Evolutionary conservation across 2,888 invertebrate species (phyloP).

Genomic region (Busseola fusca): DNA sequence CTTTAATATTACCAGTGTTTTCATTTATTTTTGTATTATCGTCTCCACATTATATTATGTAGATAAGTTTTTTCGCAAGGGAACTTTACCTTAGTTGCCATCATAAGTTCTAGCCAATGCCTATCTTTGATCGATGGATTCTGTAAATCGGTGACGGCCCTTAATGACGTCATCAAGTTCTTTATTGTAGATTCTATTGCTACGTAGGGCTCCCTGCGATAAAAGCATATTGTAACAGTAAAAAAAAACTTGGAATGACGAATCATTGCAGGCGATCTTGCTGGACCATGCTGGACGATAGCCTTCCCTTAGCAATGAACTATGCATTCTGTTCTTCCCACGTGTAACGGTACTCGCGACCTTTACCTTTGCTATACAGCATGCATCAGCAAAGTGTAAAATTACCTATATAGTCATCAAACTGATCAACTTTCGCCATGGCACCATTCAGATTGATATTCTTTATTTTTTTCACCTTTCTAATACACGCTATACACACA

Average conservation of each 20-base stretch:
- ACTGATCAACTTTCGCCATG: background rate
- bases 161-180: constrained; percentile 97
- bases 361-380: background rate
- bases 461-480: background rate
- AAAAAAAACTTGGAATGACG: background rate
- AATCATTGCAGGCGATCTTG: background rate
- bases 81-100: constrained; percentile 93
- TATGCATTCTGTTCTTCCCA: background rate
- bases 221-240: constrained; percentile 1
- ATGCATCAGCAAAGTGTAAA: background rate
- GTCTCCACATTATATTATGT: background rate
- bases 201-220: constrained; percentile 92
- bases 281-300: background rate
- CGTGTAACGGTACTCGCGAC: background rate
- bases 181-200: constrained; percentile 94
- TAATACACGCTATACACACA: background rate
- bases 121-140: constrained; percentile 97
- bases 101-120: constrained; percentile 98
- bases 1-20: background rate
- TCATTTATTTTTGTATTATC: background rate
- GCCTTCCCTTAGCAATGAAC: background rate
- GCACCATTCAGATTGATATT: background rate
- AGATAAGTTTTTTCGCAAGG: background rate
- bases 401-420: background rate
- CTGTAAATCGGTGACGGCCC: constrained; percentile 97